These are phyloP conservation scores for Eonycteris spelaea DNA, from an alignment of 2,113 vertebrate genomes.

Conservation along the genomic window DNA sequence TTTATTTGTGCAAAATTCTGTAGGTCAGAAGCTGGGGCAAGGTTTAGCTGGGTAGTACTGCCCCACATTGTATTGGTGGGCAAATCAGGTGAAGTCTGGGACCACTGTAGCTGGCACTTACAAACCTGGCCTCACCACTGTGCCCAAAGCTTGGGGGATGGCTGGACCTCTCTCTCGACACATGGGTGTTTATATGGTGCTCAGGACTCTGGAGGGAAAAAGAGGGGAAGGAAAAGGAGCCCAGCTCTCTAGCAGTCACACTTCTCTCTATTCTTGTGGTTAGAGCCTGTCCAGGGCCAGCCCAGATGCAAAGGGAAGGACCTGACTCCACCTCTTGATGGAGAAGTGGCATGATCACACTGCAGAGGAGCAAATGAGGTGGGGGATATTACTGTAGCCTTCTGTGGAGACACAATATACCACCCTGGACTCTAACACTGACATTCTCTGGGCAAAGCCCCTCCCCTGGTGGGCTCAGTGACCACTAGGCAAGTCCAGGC, in stretches of 20 bases:
- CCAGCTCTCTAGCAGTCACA: not conserved
- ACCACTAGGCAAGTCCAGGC: too few species aligned
- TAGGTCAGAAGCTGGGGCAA: not conserved
- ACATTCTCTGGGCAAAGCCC: too few species aligned
- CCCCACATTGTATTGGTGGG: rapidly evolving
- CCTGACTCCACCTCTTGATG: too few species aligned
- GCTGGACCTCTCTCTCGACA: not conserved
- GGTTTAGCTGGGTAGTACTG: not conserved
- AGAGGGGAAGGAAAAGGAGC: not conserved
- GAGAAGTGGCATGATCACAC: too few species aligned
- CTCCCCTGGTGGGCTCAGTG: not conserved
- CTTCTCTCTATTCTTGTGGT: not conserved
- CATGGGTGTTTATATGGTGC: not conserved
- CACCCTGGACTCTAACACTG: not conserved
- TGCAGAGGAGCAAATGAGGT: not conserved
- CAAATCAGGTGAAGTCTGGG: not conserved
- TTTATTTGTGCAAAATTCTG: not conserved
- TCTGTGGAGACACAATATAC: not conserved
- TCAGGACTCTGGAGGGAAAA: not conserved
- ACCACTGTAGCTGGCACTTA: too few species aligned
- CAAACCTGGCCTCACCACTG: not conserved
- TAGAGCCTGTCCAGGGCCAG: not conserved
- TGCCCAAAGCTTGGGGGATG: not conserved
- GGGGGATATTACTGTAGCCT: not conserved
- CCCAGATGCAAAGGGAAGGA: not conserved